Conservation (phyloP, 2,113 vertebrate species). For the Indicator indicator region DNA sequence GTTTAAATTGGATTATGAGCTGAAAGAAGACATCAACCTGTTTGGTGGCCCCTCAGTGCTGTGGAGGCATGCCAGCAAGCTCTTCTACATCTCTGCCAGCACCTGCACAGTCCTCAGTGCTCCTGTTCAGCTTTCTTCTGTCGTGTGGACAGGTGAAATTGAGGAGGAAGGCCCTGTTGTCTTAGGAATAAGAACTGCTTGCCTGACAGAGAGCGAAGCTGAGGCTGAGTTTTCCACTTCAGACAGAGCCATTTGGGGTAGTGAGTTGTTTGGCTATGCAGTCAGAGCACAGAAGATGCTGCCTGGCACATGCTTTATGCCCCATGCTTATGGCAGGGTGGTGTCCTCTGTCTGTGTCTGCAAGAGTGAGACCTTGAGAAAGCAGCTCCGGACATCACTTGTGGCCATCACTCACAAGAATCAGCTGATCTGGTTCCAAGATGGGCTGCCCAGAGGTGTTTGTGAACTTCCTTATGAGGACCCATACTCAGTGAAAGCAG, state of each 20-base stretch:
- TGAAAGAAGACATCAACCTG: conserved; percentile 77
- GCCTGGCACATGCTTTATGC: conserved; percentile 76
- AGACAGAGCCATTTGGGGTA: conserved; percentile 65
- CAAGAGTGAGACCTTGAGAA: conserved; percentile 53
- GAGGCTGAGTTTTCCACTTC: background rate
- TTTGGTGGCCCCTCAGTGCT: conserved; percentile 85
- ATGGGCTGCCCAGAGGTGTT: conserved; percentile 80
- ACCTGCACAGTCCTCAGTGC: conserved; percentile 70
- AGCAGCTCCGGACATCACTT: conserved; percentile 70
- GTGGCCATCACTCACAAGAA: conserved; percentile 81
- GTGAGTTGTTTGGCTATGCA: conserved; percentile 73
- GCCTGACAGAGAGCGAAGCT: background rate
- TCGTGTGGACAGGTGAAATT: conserved; percentile 82
- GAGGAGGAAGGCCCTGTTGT: conserved; percentile 72
- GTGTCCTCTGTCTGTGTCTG: conserved; percentile 76
- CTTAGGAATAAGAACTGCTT: conserved; percentile 73
- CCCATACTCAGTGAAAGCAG: conserved; percentile 77
- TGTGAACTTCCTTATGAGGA: conserved; percentile 86
- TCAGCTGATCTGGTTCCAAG: conserved; percentile 87
- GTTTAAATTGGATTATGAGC: conserved; percentile 81
- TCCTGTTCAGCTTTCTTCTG: conserved; percentile 75
- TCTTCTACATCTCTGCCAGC: conserved; percentile 78
- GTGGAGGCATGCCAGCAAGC: conserved; percentile 78
- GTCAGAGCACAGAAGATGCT: conserved; percentile 75
- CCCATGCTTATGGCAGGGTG: conserved; percentile 83